Conservation (phyloP, 2,797 vertebrate species). For the Anguilla megastoma region DNA sequence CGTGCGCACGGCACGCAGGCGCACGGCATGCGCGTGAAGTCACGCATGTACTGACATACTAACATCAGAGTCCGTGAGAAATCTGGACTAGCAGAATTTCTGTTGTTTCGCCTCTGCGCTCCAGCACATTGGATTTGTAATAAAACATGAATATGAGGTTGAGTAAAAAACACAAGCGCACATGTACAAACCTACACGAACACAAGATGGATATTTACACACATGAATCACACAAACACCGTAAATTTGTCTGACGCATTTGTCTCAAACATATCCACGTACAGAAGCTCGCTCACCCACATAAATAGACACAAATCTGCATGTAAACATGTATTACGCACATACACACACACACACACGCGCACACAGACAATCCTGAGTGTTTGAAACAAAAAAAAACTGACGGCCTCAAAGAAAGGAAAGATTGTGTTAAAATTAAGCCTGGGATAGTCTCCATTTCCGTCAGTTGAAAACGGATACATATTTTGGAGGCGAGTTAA, state of each 20-base stretch:
- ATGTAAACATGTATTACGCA: neutral
- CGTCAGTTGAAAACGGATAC: constrained; percentile 18
- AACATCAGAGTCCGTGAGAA: no score
- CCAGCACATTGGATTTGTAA: no score
- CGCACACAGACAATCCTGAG: constrained; percentile 40
- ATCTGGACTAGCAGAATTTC: no score
- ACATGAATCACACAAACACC: neutral
- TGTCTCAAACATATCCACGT: neutral
- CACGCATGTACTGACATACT: neutral
- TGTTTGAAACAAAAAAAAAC: constrained; percentile 10
- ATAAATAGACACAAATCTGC: neutral
- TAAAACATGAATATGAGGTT: no score
- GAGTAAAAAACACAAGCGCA: no score
- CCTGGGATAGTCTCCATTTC: constrained; percentile 25
- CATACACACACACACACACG: neutral
- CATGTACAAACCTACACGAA: constrained; percentile 5
- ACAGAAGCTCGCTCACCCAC: neutral
- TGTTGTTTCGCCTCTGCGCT: no score
- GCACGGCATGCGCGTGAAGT: neutral
- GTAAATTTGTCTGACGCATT: neutral
- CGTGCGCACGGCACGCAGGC: constrained; percentile 33
- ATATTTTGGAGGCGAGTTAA: constrained; percentile 28
- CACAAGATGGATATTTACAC: neutral
- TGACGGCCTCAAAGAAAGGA: constrained; percentile 28
- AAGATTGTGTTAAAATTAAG: constrained; percentile 22